Evolutionary conservation across 2,113 vertebrate genomes (phyloP).

Genomic region (Saguinus midas): DNA sequence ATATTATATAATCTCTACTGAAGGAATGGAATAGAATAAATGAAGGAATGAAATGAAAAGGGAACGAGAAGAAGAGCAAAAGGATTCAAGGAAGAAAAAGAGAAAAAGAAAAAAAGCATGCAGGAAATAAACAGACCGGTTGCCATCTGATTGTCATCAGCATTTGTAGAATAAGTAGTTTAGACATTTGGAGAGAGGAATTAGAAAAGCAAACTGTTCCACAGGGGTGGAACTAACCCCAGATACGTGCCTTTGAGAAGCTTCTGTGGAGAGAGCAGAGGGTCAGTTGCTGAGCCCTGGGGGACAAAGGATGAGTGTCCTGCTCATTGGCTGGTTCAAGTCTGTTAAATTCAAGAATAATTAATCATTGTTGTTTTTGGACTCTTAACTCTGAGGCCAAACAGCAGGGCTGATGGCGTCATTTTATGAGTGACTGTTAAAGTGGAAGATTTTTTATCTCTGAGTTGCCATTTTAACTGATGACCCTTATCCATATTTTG

Average conservation of each 20-base stretch:
- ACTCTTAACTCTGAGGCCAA: not conserved
- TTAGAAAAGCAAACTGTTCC: not conserved
- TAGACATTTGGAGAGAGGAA: not conserved
- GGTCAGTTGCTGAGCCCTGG: not conserved
- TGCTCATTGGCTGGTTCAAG: not conserved
- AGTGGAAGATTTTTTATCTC: conserved; percentile 38
- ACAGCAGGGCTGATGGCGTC: not conserved
- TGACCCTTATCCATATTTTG: conserved; percentile 58
- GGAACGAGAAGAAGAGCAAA: not conserved
- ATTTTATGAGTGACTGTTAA: not conserved
- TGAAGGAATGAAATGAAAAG: not conserved
- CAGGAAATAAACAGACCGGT: too few relatives aligned
- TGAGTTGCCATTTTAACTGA: conserved; percentile 51
- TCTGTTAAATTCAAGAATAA: not conserved
- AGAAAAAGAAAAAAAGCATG: not conserved
- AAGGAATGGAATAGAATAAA: not conserved
- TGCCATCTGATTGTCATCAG: not conserved
- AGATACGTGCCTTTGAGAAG: not conserved
- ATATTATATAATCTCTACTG: not conserved
- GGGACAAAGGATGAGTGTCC: not conserved
- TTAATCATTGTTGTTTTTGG: not conserved
- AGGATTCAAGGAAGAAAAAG: not conserved
- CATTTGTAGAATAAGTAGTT: not conserved
- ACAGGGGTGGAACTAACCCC: not conserved
- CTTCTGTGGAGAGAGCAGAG: not conserved